Base-by-base conservation (phyloP, 1,140 invertebrate genomes). In the Phenacoccus solenopsis region DNA sequence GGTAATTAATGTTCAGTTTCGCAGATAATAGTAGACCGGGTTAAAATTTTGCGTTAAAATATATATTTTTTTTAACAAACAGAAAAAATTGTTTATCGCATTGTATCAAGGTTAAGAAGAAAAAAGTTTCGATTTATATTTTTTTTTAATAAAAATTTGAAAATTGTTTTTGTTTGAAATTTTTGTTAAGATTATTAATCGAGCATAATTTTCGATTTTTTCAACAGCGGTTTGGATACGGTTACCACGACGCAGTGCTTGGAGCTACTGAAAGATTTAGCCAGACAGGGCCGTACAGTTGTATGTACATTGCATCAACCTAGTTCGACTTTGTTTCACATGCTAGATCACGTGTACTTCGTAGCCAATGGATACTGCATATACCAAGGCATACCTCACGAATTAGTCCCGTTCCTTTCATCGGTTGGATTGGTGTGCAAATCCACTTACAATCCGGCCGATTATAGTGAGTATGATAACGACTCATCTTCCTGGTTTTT, bases 221-320 rank as follows among this genome's bases (percentile, higher is more conserved):
- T 84, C 73, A n/a, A 10, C 74, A 86, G 84, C 75, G 85, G 85
- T 7, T 75, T 87, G 70, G 85, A 87, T 76, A 84, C 83, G 70
- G 81, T 83, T 0, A 81, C 83, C 0, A 84, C 83, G 72, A 84
- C 81, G 70, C 84, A 86, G 73, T 85, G 83, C 75, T 78, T 87
- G 28, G 73, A 76, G 13, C 35, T 82, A 35, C 73, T 83, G 16
- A 73, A 74, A 28, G 71, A 73, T 16, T 71, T 79, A 35, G 82
- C 85, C 0, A 72, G 75, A 7, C 80, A 82, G 73, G 76, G 86
- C 12, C 81, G 84, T 70, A 87, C 86, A 0, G 82, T 89, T 22
- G 75, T 89, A 3, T 84, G 84, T 74, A 88, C 87, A 1, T 87
- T 89, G 70, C 87, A 89, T 75, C 87, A 89, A 73, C 87, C 87